phyloP scores from a whole-genome alignment of 53 echinoderm and acorn worm species.

The Echinometra lucunter region DNA sequence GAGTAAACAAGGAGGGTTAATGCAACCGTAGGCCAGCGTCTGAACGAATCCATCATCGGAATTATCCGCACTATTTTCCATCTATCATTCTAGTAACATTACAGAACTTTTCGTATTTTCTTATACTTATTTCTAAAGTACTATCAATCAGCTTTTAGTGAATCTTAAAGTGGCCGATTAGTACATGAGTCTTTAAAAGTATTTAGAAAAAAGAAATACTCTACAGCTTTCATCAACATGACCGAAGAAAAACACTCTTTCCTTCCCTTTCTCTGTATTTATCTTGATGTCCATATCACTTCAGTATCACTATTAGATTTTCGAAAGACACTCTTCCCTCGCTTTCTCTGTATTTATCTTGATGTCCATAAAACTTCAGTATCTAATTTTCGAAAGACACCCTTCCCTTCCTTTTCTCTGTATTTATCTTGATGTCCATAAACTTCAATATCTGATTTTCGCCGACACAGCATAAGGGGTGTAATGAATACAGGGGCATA shows the following conservation, averaged over 20 bases:
- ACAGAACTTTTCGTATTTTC: neutral
- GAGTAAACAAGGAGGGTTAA: slow-evolving; percentile 27
- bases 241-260: too few species aligned
- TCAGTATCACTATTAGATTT: too few species aligned
- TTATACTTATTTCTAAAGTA: neutral
- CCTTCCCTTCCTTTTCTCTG: neutral
- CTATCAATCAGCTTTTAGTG: neutral
- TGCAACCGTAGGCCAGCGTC: neutral
- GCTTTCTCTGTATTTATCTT: neutral
- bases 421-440: neutral
- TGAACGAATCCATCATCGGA: neutral
- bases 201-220: too few species aligned
- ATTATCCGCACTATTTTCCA: neutral
- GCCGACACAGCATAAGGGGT: too few species aligned
- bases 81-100: neutral
- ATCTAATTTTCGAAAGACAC: neutral
- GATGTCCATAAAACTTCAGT: neutral
- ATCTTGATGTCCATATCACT: too few species aligned
- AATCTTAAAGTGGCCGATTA: neutral
- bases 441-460: neutral
- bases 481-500: too few species aligned
- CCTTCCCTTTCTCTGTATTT: too few species aligned
- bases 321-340: neutral
- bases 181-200: neutral
- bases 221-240: too few species aligned